Conservation (phyloP, 2,797 vertebrate genomes). For the Pteronotus mesoamericanus region DNA sequence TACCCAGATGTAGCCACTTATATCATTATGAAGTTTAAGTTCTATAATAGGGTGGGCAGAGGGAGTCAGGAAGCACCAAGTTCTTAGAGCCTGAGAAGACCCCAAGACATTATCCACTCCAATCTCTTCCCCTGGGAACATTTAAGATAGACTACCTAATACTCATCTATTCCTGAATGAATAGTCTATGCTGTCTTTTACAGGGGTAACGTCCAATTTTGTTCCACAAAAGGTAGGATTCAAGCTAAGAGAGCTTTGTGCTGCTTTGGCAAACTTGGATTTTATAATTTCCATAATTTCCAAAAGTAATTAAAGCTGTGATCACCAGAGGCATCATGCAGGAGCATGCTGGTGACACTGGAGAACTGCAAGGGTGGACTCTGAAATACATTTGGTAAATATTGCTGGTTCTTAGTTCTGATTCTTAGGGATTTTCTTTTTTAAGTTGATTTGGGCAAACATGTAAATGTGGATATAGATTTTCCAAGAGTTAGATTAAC, state of each 20-base stretch:
- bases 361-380: not conserved
- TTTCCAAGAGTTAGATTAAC: slow-evolving; percentile 13
- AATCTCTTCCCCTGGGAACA: not conserved
- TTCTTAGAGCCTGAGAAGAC: not conserved
- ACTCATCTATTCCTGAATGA: not conserved
- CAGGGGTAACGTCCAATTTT: not conserved
- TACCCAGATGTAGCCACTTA: not conserved
- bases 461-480: not conserved
- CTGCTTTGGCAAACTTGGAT: not conserved
- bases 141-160: not conserved
- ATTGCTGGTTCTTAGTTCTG: not conserved
- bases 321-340: not conserved
- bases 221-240: not conserved
- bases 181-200: not conserved
- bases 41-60: too few relatives aligned
- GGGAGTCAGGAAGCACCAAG: not conserved
- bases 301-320: not conserved
- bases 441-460: not conserved
- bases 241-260: not conserved
- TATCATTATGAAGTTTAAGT: not conserved
- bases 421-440: not conserved
- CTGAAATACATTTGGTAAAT: not conserved
- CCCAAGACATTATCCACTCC: not conserved
- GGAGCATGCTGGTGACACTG: not conserved
- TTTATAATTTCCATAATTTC: not conserved